Conservation (phyloP, 2,888 invertebrate genomes). For the Physocephala rufipes region DNA sequence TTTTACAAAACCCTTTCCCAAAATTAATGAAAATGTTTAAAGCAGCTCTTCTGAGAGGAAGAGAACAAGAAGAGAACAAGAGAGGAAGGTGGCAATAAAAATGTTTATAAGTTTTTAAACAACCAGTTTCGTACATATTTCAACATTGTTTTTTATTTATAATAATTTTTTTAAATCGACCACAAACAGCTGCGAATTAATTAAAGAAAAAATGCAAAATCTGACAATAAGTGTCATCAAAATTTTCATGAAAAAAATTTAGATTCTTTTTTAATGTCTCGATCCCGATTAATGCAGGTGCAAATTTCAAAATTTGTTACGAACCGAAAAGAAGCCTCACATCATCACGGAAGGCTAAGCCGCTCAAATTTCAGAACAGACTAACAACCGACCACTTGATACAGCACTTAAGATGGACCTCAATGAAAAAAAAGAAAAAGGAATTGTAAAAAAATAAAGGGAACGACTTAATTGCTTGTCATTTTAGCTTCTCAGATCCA, state of each 20-base stretch:
- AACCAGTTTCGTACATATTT: not conserved
- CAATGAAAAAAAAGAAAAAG: too few species aligned
- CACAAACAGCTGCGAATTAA: not conserved
- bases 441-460: too few species aligned
- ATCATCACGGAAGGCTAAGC: not conserved
- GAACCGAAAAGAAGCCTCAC: conserved; percentile 12
- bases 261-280: not conserved
- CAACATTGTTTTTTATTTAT: too few species aligned
- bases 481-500: too few species aligned
- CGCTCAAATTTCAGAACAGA: conserved; percentile 5
- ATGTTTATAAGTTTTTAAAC: not conserved
- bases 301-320: conserved; percentile 7
- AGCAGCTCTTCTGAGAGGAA: not conserved
- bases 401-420: conserved; percentile 8
- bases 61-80: not conserved
- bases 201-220: not conserved
- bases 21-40: too few species aligned
- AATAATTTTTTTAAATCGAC: not conserved
- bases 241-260: conserved; percentile 1
- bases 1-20: too few species aligned
- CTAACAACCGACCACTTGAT: too few species aligned
- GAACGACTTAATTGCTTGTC: conserved; percentile 20
- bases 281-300: not conserved
- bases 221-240: conserved; percentile 12
- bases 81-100: not conserved